Evolutionary conservation across 2,113 vertebrate species (phyloP), one percentile per base, ranked within the genome.

Genomic region (Nannobrachium achirus): DNA sequence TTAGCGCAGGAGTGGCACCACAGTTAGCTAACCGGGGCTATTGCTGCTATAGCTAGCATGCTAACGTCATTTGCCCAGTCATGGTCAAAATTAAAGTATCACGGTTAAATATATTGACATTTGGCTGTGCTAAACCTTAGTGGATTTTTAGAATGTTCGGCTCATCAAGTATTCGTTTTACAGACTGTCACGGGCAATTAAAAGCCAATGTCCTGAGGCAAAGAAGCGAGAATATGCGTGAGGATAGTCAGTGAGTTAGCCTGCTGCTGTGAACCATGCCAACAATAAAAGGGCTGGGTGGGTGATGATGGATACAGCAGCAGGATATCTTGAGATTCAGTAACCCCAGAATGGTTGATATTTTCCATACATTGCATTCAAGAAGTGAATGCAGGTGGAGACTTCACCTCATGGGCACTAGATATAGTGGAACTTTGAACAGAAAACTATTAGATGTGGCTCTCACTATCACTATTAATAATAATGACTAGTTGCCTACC

Each of bases 51-150:
- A 89, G 82, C 72, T 40, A 19, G 40, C 11, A 20, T n/a, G 53
- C 48, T 69, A 49, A 69, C 44, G 41, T 48, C 55, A 40, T 86
- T 61, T 94, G 92, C 92, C 89, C 88, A 92, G 93, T 94, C 93
- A 94, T 92, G 90, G 80, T 92, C 70, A 73, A 91, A 91, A 81
- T 80, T 76, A 88, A 90, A 89, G 71, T 75, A 60, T 58, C 60
- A 50, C 59, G 1, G 61, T 16, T 16, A 33, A 18, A 71, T 76
- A 61, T n/a, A 13, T 49, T 1, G 25, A 0, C 1, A 15, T 20
- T 10, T 45, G 11, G 4, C 15, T 16, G 8, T 6, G 40, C 25
- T 33, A 33, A 33, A 16, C 20, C 18, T 15, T 10, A 1, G 10
- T 10, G 6, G 0, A 16, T 69, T 61, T 61, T 7, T 15, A 6